Conservation (phyloP, 2,113 vertebrate species). For the Orycteropus afer region DNA sequence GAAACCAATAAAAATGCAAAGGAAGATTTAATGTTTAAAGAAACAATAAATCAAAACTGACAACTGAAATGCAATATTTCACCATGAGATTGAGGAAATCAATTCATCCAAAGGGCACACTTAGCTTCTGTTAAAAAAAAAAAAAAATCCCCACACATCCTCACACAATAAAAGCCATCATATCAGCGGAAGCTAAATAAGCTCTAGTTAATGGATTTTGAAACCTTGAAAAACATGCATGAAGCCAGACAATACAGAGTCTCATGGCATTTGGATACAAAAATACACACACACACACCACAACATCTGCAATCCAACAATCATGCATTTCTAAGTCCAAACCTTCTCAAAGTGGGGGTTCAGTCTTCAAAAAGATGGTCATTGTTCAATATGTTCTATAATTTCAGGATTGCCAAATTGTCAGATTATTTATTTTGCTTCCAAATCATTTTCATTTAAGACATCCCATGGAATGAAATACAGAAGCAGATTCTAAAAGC, state of each 20-base stretch:
- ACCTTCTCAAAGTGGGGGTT: neutral
- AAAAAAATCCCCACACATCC: conserved; percentile 40
- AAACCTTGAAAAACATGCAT: conserved; percentile 41
- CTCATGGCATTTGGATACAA: neutral
- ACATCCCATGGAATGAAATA: conserved; percentile 12
- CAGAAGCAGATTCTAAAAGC: conserved; percentile 3
- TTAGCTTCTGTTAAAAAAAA: conserved; percentile 73
- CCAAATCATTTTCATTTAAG: conserved; percentile 10
- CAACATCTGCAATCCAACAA: neutral
- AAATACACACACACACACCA: neutral
- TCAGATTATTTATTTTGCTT: conserved; percentile 51
- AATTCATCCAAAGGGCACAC: conserved; percentile 87
- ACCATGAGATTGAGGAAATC: conserved; percentile 89
- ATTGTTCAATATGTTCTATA: conserved; percentile 2
- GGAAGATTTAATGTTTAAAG: conserved; percentile 90
- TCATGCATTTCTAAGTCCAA: neutral
- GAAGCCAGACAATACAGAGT: conserved; percentile 62
- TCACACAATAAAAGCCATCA: conserved; percentile 73
- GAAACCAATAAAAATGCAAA: conserved; percentile 91
- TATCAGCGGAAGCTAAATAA: conserved; percentile 65
- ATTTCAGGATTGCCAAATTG: conserved; percentile 21
- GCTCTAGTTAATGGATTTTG: conserved; percentile 15
- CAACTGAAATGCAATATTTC: conserved; percentile 89
- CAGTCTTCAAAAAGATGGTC: neutral
- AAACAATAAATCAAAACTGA: conserved; percentile 90